Base-by-base conservation (phyloP, 2,113 vertebrate species). In the Sylvicapra grimmia region DNA sequence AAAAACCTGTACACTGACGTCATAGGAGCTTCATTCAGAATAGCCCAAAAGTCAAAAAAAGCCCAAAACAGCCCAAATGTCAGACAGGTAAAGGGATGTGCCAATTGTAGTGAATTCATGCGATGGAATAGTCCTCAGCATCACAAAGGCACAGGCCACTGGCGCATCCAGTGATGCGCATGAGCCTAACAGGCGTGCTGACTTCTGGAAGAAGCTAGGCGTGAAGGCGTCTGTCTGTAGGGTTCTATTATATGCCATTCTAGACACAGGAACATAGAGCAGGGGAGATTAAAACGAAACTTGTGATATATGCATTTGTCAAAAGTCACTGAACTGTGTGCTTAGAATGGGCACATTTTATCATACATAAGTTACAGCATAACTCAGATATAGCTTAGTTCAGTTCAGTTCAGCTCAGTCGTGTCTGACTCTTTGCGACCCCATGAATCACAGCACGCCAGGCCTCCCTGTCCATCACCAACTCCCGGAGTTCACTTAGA, bases 101-200 rank as follows among this genome's bases (percentile, higher is more conserved):
- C 36, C 40, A 51, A n/a, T 0, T 56, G 53, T 49, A 49, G 15
- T 33, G 53, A 25, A 1, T 51, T 47, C 7, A 1, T 44, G 31
- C 18, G 2, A 4, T 8, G 47, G 29, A 31, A 15, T 9, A 19
- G 11, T 59, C 33, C 33, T 36, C 68, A 33, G 61, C n/a, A 9
- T 18, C 14, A 47, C 53, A 19, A n/a, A 89, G 44, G 36, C 53
- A 19, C 51, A 21, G 44, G 36, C 8, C 16, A n/a, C 6, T 1
- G n/a, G 7, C 2, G n/a, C 7, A 19, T 4, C 47, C 47, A 6
- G 2, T 4, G 3, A 13, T 21, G 3, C 0, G 31, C 2, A 10
- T 25, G 36, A 8, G 21, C 4, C 85, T 63, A 29, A 63, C 36
- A 59, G 65, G 61, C 65, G 7, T 1, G 4, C 77, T 33, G 25